Evolutionary conservation across 2,797 vertebrate genomes (phyloP).

Genomic region (Microctenopoma lineatum): DNA sequence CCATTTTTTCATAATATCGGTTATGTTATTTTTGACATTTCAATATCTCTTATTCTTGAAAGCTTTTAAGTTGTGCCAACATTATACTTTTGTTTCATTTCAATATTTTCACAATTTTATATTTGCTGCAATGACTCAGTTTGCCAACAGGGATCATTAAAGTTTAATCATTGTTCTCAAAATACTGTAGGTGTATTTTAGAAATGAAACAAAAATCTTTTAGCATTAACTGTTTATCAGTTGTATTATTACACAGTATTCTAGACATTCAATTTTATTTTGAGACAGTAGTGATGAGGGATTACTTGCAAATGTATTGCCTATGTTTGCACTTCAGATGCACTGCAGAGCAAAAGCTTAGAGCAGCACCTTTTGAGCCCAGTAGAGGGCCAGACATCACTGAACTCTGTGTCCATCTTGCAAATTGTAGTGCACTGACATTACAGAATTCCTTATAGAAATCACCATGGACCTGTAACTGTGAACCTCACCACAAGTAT

Average conservation of each 20-base stretch:
- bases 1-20: not conserved
- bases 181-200: slow-evolving; percentile 6
- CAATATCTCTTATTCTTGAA: not conserved
- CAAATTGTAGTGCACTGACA: not conserved
- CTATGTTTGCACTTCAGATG: slow-evolving; percentile 5
- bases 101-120: not conserved
- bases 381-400: slow-evolving; percentile 44
- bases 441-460: not conserved
- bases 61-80: too few relatives aligned
- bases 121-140: slow-evolving; percentile 17
- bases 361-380: slow-evolving; percentile 15
- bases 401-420: not conserved
- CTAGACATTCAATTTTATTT: not conserved
- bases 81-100: not conserved
- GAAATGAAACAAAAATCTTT: not conserved
- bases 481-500: too few relatives aligned
- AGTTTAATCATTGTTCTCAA: slow-evolving; percentile 26
- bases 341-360: not conserved
- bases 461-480: too few relatives aligned
- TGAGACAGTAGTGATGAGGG: not conserved
- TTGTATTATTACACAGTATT: not conserved
- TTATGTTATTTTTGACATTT: not conserved
- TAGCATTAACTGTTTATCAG: not conserved
- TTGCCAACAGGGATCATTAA: slow-evolving; percentile 26
- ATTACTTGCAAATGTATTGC: slow-evolving; percentile 17